phyloP scores from a whole-genome alignment of 2,797 vertebrate genomes.

The Coendou prehensilis region DNA sequence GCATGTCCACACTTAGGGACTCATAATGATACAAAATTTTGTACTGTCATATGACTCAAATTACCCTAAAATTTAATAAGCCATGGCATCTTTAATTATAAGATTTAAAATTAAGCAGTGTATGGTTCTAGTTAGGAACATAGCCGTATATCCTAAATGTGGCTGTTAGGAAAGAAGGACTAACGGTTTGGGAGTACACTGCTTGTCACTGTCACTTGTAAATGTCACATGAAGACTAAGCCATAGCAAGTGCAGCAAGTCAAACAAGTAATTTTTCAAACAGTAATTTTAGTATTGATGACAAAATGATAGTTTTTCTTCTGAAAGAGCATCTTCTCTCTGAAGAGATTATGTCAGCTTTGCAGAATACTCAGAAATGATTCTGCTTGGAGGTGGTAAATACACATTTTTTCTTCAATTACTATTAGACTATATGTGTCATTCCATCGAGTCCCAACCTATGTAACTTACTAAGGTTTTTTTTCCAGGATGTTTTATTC shows the following conservation, averaged over 20 bases:
- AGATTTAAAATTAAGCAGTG: not conserved
- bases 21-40: slow-evolving; percentile 35
- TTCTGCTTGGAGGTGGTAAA: slow-evolving; percentile 4
- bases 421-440: not conserved
- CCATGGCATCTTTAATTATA: not conserved
- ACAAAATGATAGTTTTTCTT: slow-evolving; percentile 26
- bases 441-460: not conserved
- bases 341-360: slow-evolving; percentile 38
- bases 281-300: not conserved
- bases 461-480: not conserved
- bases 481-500: slow-evolving; percentile 24
- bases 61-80: not conserved
- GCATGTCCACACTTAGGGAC: slow-evolving; percentile 86
- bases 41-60: not conserved
- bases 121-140: not conserved
- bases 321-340: slow-evolving; percentile 43
- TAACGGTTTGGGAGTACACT: not conserved
- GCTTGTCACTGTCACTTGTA: not conserved
- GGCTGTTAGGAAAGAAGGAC: not conserved
- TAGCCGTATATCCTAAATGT: not conserved
- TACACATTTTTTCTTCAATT: not conserved
- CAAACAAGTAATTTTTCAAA: not conserved
- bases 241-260: not conserved
- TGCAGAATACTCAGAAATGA: slow-evolving; percentile 20
- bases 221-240: not conserved